Base-by-base conservation (phyloP, 2,113 vertebrate genomes). In the Philantomba maxwellii region DNA sequence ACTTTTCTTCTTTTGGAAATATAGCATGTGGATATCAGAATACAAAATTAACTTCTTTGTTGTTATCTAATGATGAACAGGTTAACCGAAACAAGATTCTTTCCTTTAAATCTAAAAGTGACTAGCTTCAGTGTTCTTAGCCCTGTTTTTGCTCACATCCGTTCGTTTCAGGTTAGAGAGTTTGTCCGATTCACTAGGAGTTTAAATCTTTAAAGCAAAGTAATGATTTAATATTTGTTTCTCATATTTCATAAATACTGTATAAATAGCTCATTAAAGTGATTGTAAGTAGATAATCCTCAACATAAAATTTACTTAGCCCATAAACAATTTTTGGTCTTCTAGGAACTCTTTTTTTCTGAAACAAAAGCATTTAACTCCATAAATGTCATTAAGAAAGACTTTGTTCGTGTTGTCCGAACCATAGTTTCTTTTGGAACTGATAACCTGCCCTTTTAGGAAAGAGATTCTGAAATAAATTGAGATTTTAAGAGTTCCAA, bases 391-490 rank as follows among this genome's bases (percentile, higher is more conserved):
- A 87, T 96, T 36, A 62, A 85, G 75, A 87, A 75, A 36, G 2
- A 30, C 25, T 83, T 88, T 90, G 15, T 93, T 85, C 2, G n/a
- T 92, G 36, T 89, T 77, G 30, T n/a, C 85, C 13, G 21, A 55
- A 92, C 39, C 47, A 19, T 84, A 21, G 8, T 33, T 51, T 84
- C 43, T 78, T 81, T 77, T 86, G 33, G 8, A 89, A 89, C 30
- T 85, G 30, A 88, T 84, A 49, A 39, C 11, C 43, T 91, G 13
- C 10, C 17, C 4, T 96, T 82, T 93, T 82, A 93, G 80, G 60
- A 94, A 92, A 49, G 53, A 94, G 49, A 23, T 86, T 91, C 77
- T 89, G 70, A 96, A 93, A 83, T 87, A 96, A 89, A 91, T 75
- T n/a, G 43, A 84, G 45, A 87, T 64, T 55, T 93, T 96, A 77